These are phyloP conservation scores for Diorhabda carinulata DNA, from an alignment of 1,140 invertebrate species.

Conservation along the genomic window DNA sequence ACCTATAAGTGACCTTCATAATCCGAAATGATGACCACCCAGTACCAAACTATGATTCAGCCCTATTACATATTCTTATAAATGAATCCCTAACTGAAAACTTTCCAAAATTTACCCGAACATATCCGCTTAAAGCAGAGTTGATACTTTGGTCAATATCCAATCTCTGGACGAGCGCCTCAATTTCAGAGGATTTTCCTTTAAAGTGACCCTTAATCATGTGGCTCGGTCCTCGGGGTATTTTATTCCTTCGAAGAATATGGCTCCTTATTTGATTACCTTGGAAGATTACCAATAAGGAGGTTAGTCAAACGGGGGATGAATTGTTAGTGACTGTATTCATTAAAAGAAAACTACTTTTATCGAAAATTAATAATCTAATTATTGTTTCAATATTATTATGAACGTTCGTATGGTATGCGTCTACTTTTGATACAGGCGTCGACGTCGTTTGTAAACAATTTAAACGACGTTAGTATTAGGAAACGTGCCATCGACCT, in stretches of 20 bases:
- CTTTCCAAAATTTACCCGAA: slow-evolving; percentile 17
- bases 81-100: slow-evolving; percentile 16
- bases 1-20: too few species aligned
- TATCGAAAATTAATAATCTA: too few species aligned
- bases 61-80: background rate
- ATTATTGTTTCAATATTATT: too few species aligned
- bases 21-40: too few species aligned
- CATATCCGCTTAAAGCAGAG: slow-evolving; percentile 30
- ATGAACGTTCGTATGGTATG: too few species aligned
- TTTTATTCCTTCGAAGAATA: slow-evolving; percentile 15
- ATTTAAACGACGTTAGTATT: too few species aligned
- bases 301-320: background rate
- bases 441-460: too few species aligned
- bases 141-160: slow-evolving; percentile 37
- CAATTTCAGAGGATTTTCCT: slow-evolving; percentile 36
- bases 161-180: slow-evolving; percentile 39
- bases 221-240: slow-evolving; percentile 22
- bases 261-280: slow-evolving; percentile 17
- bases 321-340: background rate
- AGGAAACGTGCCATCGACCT: too few species aligned
- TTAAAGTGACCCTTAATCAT: slow-evolving; percentile 32
- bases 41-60: background rate
- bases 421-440: too few species aligned
- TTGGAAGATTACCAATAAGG: slow-evolving; percentile 10
- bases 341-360: background rate